These are phyloP conservation scores for Pediacus dermestoides DNA, from an alignment of 2,888 invertebrate species.

Conservation along the genomic window DNA sequence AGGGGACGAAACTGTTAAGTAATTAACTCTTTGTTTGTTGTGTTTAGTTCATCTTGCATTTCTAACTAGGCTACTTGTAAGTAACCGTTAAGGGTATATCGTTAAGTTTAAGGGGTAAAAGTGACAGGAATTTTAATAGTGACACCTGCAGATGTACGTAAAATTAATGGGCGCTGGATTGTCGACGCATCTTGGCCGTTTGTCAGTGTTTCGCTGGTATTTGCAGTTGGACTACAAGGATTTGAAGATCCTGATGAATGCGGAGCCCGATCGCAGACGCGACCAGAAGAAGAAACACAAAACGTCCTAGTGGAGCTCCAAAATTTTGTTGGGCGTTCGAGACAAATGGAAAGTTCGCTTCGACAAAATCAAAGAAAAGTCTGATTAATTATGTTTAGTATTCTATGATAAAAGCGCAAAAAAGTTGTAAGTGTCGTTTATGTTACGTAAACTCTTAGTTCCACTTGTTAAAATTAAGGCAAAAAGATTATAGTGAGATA, in stretches of 20 bases:
- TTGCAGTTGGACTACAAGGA: slow-evolving; percentile 66
- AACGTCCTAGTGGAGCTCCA: slow-evolving; percentile 56
- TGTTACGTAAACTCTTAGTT: too few species aligned
- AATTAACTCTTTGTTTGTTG: too few species aligned
- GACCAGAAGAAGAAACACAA: slow-evolving; percentile 68
- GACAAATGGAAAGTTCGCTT: slow-evolving; percentile 35
- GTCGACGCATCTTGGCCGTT: slow-evolving; percentile 42
- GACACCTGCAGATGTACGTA: slow-evolving; percentile 43
- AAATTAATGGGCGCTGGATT: slow-evolving; percentile 44
- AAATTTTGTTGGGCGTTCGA: slow-evolving; percentile 33
- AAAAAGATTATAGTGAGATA: too few species aligned
- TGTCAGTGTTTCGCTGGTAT: slow-evolving; percentile 47
- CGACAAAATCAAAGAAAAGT: slow-evolving; percentile 38
- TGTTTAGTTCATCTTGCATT: too few species aligned
- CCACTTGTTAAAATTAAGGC: too few species aligned
- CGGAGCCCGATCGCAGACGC: slow-evolving; percentile 56
- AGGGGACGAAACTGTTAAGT: too few species aligned
- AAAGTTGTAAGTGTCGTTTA: too few species aligned
- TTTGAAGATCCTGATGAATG: slow-evolving; percentile 62
- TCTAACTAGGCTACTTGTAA: too few species aligned
- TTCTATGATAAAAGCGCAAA: too few species aligned
- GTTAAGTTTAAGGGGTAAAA: too few species aligned
- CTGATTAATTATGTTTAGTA: slow-evolving; percentile 37
- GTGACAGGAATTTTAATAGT: too few species aligned
- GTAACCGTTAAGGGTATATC: too few species aligned